Evolutionary conservation across 2,888 invertebrate species (phyloP).

Genomic region (Diarsia rubi): DNA sequence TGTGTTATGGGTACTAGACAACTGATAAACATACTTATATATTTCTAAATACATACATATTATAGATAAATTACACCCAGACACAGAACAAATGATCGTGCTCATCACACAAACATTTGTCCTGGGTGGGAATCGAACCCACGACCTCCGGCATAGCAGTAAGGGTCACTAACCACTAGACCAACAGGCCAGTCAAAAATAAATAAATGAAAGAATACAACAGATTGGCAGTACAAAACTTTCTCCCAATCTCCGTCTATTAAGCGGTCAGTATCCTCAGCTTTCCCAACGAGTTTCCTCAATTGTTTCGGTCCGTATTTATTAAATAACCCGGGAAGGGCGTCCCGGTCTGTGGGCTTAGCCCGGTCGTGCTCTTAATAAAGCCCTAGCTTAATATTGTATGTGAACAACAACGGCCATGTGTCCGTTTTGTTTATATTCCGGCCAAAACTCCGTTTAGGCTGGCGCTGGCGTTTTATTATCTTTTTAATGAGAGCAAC

Average conservation of each 20-base stretch:
- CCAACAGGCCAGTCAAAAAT: no score
- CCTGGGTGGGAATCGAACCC: no score
- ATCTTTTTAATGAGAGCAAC: slow-evolving; percentile 55
- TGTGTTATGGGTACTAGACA: no score
- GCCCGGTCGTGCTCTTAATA: slow-evolving; percentile 80
- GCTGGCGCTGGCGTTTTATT: slow-evolving; percentile 55
- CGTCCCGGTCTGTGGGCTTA: slow-evolving; percentile 79
- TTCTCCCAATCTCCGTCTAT: slow-evolving; percentile 52
- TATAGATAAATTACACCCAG: no score
- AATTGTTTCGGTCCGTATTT: slow-evolving; percentile 85
- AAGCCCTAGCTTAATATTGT: slow-evolving; percentile 74
- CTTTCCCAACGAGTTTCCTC: slow-evolving; percentile 80
- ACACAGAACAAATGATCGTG: no score
- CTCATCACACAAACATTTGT: no score
- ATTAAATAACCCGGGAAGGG: slow-evolving; percentile 87
- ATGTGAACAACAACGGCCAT: slow-evolving; percentile 63
- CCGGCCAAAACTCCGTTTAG: slow-evolving; percentile 39
- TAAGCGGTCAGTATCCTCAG: slow-evolving; percentile 75
- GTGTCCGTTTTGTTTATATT: slow-evolving; percentile 65
- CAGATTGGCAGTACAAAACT: slow-evolving; percentile 53
- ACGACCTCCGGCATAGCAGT: no score
- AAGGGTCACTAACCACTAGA: no score
- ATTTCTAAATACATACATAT: no score
- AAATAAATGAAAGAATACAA: slow-evolving; percentile 22
- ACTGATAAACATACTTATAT: no score